phyloP scores from a whole-genome alignment of 2,113 vertebrate genomes.

The Baryphthengus martii region DNA sequence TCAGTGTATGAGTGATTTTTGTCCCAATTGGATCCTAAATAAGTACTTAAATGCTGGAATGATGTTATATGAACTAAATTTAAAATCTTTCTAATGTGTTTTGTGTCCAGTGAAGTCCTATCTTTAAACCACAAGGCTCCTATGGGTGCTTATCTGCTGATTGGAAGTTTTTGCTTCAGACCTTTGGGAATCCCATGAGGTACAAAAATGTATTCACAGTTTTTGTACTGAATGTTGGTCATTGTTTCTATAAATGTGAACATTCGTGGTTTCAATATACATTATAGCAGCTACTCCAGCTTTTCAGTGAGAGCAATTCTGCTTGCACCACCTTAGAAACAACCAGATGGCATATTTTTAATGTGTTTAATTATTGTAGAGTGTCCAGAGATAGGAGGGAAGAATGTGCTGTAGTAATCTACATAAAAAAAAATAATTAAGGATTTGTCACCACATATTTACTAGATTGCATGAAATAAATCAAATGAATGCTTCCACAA shows the following conservation, averaged over 20 bases:
- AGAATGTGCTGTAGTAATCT: neutral
- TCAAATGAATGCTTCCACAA: neutral
- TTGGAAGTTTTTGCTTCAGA: slow-evolving; percentile 13
- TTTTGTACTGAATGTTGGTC: slow-evolving; percentile 25
- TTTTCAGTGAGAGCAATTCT: slow-evolving; percentile 30
- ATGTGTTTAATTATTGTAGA: neutral
- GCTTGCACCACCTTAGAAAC: neutral
- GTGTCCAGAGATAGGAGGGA: neutral
- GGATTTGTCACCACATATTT: neutral
- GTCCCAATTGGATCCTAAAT: neutral
- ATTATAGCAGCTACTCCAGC: neutral
- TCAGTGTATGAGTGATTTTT: neutral
- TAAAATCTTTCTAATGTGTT: slow-evolving; percentile 4
- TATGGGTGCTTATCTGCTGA: neutral
- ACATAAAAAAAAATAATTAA: neutral
- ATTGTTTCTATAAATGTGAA: slow-evolving; percentile 20
- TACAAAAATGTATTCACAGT: neutral
- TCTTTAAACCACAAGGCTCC: slow-evolving; percentile 24
- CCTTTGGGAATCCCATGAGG: neutral
- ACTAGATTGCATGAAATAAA: neutral
- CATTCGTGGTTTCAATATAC: neutral
- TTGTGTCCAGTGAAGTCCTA: neutral
- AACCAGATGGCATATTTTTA: neutral
- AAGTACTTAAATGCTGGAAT: neutral
- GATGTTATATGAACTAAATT: neutral